These are phyloP conservation scores for Papilio polyxenes DNA, from an alignment of 1,140 invertebrate genomes.

Conservation along the genomic window DNA sequence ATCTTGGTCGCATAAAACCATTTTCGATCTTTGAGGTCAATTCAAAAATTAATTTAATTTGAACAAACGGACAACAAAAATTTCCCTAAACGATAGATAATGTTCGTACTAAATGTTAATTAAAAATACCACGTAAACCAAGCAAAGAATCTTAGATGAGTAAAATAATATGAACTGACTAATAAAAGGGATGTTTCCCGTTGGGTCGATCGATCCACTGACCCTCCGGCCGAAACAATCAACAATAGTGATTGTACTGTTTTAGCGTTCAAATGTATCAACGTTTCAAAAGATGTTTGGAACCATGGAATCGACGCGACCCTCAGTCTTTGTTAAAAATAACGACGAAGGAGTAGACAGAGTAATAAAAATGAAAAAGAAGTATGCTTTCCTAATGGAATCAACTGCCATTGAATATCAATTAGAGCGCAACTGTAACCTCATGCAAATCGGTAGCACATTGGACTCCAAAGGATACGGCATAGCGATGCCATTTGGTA, in stretches of 20 bases:
- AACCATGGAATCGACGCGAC: slow-evolving; percentile 90
- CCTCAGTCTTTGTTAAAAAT: slow-evolving; percentile 89
- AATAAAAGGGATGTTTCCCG: background rate
- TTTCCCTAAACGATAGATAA: too few relatives aligned
- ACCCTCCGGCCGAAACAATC: too few relatives aligned
- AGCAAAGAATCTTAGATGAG: too few relatives aligned
- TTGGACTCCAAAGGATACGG: slow-evolving; percentile 93
- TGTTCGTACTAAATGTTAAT: too few relatives aligned
- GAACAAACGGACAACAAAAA: too few relatives aligned
- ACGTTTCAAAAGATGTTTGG: slow-evolving; percentile 88
- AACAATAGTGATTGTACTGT: slow-evolving; percentile 8
- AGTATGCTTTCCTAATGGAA: slow-evolving; percentile 93
- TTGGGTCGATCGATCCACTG: too few relatives aligned
- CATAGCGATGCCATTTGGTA: slow-evolving; percentile 88
- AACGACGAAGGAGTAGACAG: slow-evolving; percentile 92
- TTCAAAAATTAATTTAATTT: too few relatives aligned
- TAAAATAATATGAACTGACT: background rate
- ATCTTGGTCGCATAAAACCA: too few relatives aligned
- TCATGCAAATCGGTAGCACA: slow-evolving; percentile 88
- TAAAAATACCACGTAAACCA: too few relatives aligned
- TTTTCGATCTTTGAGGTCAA: too few relatives aligned
- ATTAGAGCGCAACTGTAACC: slow-evolving; percentile 87
- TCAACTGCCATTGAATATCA: slow-evolving; percentile 90
- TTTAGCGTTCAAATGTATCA: slow-evolving; percentile 85
- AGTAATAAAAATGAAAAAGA: slow-evolving; percentile 84